A percentile compares a stretch with the other conserved stretches of the same genome.
These are phyloP conservation scores for Ophioninae sp. DNA, from an alignment of 2,888 invertebrate genomes.

Conservation along the genomic window DNA sequence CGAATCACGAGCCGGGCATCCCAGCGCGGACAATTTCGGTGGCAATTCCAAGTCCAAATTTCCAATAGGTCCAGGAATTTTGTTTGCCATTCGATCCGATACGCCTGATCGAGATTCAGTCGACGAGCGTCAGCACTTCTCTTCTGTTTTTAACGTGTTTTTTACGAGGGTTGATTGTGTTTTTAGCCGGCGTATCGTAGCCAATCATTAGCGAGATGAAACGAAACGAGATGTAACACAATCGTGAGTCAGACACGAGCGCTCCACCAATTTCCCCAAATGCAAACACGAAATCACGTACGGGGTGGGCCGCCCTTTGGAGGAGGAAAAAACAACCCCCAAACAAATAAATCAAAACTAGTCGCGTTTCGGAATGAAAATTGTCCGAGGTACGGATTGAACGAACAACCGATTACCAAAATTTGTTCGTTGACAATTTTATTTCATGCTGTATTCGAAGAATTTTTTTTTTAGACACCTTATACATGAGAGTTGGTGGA, in stretches of 20 bases:
- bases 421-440: too few relatives aligned
- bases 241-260: constrained; percentile 42
- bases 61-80: constrained; percentile 20
- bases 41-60: constrained; percentile 21
- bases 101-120: constrained; percentile 57
- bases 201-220: constrained; percentile 72
- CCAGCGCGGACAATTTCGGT: constrained; percentile 22
- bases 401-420: too few relatives aligned
- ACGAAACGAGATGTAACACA: constrained; percentile 61
- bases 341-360: background rate
- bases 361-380: background rate
- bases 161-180: constrained; percentile 73
- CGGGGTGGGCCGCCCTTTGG: background rate
- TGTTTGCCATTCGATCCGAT: constrained; percentile 46
- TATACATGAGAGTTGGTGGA: background rate
- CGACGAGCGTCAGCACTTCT: constrained; percentile 18
- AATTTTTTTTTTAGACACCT: too few relatives aligned
- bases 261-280: constrained; percentile 10
- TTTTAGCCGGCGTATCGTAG: constrained; percentile 72
- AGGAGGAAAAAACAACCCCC: background rate
- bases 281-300: constrained; percentile 1
- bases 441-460: too few relatives aligned
- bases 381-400: background rate
- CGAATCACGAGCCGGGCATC: constrained; percentile 69
- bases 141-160: constrained; percentile 73